A percentile compares a stretch with the other conserved stretches of the same genome.
These are phyloP conservation scores for Limnodromus scolopaceus DNA, from an alignment of 2,797 vertebrate genomes.

Conservation along the genomic window DNA sequence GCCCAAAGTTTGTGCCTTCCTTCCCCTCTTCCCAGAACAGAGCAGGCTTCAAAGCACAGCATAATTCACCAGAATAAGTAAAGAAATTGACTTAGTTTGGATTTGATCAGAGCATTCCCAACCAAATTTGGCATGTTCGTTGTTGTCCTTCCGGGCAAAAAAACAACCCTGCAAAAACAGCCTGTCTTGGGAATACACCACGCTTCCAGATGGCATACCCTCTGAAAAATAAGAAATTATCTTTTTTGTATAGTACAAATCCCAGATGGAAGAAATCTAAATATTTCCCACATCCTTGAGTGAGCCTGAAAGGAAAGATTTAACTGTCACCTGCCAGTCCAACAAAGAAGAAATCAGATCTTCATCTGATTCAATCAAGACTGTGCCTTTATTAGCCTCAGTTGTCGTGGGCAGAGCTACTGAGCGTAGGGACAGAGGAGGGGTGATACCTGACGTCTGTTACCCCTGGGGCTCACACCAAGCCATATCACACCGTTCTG, in stretches of 20 bases:
- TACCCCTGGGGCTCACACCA: background rate
- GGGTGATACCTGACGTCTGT: background rate
- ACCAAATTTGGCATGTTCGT: background rate
- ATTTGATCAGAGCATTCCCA: background rate
- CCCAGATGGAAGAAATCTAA: constrained; percentile 36
- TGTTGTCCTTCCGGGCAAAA: background rate
- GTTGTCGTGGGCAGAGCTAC: background rate
- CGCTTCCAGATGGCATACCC: constrained; percentile 22
- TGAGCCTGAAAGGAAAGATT: background rate
- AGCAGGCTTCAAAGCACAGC: background rate
- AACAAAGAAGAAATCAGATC: background rate
- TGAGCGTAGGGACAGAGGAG: background rate
- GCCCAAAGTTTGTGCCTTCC: too few relatives aligned
- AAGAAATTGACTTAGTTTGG: background rate
- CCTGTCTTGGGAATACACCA: constrained; percentile 32
- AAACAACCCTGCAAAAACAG: background rate
- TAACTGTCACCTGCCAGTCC: background rate
- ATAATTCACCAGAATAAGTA: background rate
- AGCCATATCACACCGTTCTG: background rate
- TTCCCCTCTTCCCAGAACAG: background rate
- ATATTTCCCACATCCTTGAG: background rate
- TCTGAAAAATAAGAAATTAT: constrained; percentile 43
- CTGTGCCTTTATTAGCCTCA: background rate
- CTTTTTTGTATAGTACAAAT: constrained; percentile 33
- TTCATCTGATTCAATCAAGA: background rate